Evolutionary conservation across 2,888 invertebrate genomes (phyloP).

Genomic region (Automeris io): DNA sequence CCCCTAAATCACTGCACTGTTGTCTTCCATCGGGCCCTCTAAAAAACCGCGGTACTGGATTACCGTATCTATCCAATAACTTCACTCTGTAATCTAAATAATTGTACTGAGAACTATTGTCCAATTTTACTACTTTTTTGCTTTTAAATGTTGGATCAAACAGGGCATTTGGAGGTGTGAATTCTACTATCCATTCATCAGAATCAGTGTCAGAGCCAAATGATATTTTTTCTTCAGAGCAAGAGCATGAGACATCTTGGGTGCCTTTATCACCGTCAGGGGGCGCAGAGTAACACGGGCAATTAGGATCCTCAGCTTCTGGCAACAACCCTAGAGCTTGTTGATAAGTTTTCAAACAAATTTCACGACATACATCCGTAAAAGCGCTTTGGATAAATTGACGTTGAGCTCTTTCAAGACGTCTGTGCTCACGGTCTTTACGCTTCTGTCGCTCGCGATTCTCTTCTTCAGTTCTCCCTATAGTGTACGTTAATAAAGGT

Average conservation of each 20-base stretch:
- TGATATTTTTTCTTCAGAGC: slow-evolving; percentile 46
- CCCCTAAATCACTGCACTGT: slow-evolving; percentile 65
- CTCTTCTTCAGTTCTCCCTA: slow-evolving; percentile 65
- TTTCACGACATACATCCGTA: slow-evolving; percentile 59
- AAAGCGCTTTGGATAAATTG: slow-evolving; percentile 61
- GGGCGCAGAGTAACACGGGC: slow-evolving; percentile 48
- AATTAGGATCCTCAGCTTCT: slow-evolving; percentile 50
- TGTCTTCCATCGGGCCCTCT: slow-evolving; percentile 61
- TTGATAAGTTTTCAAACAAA: slow-evolving; percentile 63
- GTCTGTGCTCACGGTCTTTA: slow-evolving; percentile 50
- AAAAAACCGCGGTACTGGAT: slow-evolving; percentile 59
- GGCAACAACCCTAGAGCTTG: slow-evolving; percentile 62
- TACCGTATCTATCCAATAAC: slow-evolving; percentile 50
- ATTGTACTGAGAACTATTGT: slow-evolving; percentile 48
- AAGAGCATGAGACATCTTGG: slow-evolving; percentile 53
- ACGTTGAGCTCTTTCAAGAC: slow-evolving; percentile 56
- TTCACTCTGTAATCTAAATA: slow-evolving; percentile 63
- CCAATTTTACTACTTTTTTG: slow-evolving; percentile 40
- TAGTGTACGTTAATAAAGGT: slow-evolving; percentile 49
- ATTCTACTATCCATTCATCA: slow-evolving; percentile 68
- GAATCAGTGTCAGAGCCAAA: slow-evolving; percentile 54
- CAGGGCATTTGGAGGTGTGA: slow-evolving; percentile 61
- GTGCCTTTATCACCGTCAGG: slow-evolving; percentile 40
- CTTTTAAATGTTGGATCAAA: slow-evolving; percentile 46
- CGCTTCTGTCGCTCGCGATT: slow-evolving; percentile 50